Percentiles rank a stretch among this genome's conserved stretches.
phyloP scores from a whole-genome alignment of 2,797 vertebrate species.

The Pangasius sanitwongsei region DNA sequence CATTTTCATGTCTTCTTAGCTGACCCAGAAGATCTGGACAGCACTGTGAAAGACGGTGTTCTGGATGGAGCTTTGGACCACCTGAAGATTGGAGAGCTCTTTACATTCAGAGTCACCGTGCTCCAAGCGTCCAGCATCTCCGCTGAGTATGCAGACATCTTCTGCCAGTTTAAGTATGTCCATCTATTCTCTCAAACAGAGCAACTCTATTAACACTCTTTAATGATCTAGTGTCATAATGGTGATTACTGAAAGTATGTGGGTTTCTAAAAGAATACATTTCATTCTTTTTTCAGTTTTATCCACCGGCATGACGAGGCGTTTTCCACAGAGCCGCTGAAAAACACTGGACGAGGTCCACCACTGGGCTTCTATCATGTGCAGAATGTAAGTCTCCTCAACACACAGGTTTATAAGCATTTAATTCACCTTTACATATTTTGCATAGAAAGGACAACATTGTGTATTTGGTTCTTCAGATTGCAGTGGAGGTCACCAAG shows the following conservation, averaged over 20 bases:
- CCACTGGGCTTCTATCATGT: slow-evolving; percentile 97
- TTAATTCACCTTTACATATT: not conserved
- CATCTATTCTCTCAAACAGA: not conserved
- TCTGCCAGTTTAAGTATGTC: slow-evolving; percentile 97
- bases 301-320: slow-evolving; percentile 97
- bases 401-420: not conserved
- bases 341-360: slow-evolving; percentile 93
- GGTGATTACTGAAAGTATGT: not conserved
- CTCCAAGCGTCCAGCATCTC: slow-evolving; percentile 97
- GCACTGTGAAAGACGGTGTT: slow-evolving; percentile 80
- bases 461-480: slow-evolving; percentile 71
- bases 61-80: slow-evolving; percentile 82
- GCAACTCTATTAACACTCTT: not conserved
- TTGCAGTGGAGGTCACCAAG: slow-evolving; percentile 95
- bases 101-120: slow-evolving; percentile 96
- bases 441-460: slow-evolving; percentile 7
- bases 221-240: not conserved
- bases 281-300: slow-evolving; percentile 77
- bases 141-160: slow-evolving; percentile 94
- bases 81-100: slow-evolving; percentile 86
- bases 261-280: not conserved
- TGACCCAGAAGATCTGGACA: slow-evolving; percentile 81
- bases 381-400: slow-evolving; percentile 83
- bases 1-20: slow-evolving; percentile 59
- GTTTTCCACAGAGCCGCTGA: slow-evolving; percentile 96